Evolutionary conservation across 2,888 invertebrate species (phyloP), one percentile per base, ranked within the genome.

Genomic region (Meteorus cinctellus): DNA sequence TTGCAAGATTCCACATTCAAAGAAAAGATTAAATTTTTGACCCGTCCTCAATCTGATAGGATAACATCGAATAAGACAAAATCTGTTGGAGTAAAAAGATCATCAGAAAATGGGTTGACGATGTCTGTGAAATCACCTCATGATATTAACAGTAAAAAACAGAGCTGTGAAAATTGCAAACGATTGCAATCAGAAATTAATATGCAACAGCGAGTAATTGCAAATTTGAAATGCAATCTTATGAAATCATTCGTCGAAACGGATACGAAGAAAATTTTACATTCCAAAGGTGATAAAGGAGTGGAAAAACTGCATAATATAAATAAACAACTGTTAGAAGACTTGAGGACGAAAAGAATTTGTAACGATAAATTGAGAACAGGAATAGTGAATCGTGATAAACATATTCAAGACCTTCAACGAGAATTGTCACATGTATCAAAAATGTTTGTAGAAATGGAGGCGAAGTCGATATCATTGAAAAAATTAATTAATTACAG

Each of bases 371-470:
- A 85, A 66, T 75, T 86, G 0, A 85, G 86, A 62, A 81, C 81
- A 24, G 85, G 86, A 34, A 79, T 89, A 2, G 86, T 83, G 34
- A 86, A 84, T 67, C 82, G 84, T 27, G 87, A 89, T 72, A 86
- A 85, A 80, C 82, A 80, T 27, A 88, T 89, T 73, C 88, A 88
- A 73, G 88, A 88, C 51, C 78, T 89, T 10, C 87, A 88, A 41
- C 87, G 88, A 88, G 89, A 89, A 73, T 78, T 89, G 14, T 85
- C 85, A 14, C 88, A 87, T 70, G 88, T 88, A 0, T 86, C 89
- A 0, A 88, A 88, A 69, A 87, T 84, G 73, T 85, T 88, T 4
- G 88, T 88, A n/a, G 81, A 88, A 41, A 85, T 88, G 10, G 87
- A 87, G 74, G 87, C 84, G 59, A 89, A 88, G 72, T 82, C 86